Evolutionary conservation across 2,888 invertebrate species (phyloP).

Genomic region (Lasioglossum oenotherae): DNA sequence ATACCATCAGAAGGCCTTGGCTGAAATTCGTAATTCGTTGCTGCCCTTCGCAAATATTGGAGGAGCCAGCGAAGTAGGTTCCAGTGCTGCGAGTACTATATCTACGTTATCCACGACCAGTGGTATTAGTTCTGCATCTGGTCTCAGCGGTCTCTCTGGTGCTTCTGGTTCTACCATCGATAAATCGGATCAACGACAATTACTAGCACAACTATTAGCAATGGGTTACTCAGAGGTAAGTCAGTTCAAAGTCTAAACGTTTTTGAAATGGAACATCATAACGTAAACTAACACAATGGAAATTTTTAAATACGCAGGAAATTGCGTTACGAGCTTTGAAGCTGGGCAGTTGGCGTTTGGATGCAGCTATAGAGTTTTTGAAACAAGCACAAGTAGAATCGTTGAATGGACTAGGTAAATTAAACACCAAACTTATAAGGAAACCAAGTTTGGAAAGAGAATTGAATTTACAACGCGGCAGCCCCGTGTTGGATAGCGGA

Average conservation of each 20-base stretch:
- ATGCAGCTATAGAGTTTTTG: slow-evolving; percentile 89
- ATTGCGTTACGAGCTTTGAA: slow-evolving; percentile 89
- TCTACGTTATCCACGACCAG: slow-evolving; percentile 87
- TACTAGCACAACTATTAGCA: slow-evolving; percentile 88
- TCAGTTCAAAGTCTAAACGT: neutral
- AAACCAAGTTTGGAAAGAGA: slow-evolving; percentile 96
- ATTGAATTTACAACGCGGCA: slow-evolving; percentile 90
- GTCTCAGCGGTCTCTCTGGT: slow-evolving; percentile 86
- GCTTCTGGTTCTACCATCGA: slow-evolving; percentile 87
- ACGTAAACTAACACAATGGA: too few species aligned
- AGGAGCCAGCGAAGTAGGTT: slow-evolving; percentile 88
- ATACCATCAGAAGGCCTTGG: slow-evolving; percentile 94
- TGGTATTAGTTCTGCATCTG: slow-evolving; percentile 87
- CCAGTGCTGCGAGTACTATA: slow-evolving; percentile 91
- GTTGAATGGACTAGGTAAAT: slow-evolving; percentile 86
- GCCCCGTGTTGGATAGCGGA: slow-evolving; percentile 94
- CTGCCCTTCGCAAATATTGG: slow-evolving; percentile 91
- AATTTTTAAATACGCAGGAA: slow-evolving; percentile 86
- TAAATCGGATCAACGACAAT: slow-evolving; percentile 88
- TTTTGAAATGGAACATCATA: neutral
- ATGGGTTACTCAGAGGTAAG: slow-evolving; percentile 91
- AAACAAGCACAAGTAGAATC: slow-evolving; percentile 88
- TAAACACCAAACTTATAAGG: slow-evolving; percentile 90
- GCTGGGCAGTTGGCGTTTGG: slow-evolving; percentile 89
- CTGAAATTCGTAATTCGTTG: slow-evolving; percentile 93